A percentile compares a stretch with the other conserved stretches of the same genome.
These are phyloP conservation scores for Plebejus melissa DNA, from an alignment of 2,888 invertebrate species.

Conservation along the genomic window DNA sequence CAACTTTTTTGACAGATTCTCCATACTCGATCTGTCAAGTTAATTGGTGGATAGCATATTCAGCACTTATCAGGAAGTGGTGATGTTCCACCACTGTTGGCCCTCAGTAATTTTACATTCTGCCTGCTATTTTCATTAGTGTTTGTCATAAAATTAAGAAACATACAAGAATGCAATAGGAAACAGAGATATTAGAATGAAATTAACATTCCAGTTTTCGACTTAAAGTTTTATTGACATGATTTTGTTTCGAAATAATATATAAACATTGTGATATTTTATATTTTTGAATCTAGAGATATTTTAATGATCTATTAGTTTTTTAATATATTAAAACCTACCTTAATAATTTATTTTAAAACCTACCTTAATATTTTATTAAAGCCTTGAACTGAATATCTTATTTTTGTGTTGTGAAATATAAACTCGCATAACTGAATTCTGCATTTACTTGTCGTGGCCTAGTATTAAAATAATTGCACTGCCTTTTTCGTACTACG, in stretches of 20 bases:
- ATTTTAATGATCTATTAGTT: background rate
- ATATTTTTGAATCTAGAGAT: background rate
- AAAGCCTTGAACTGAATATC: background rate
- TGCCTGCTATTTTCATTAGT: background rate
- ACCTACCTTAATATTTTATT: background rate
- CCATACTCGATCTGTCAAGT: too few species aligned
- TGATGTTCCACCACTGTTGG: too few species aligned
- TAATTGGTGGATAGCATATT: too few species aligned
- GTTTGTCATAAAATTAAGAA: background rate
- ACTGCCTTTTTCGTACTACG: constrained; percentile 2
- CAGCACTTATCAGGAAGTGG: too few species aligned
- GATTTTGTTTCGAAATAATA: background rate
- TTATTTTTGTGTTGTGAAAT: constrained; percentile 3
- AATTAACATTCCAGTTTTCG: background rate
- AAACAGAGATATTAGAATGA: background rate
- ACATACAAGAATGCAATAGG: background rate
- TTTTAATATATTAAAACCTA: too few species aligned
- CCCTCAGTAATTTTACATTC: background rate
- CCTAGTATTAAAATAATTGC: constrained; percentile 17
- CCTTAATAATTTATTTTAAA: background rate
- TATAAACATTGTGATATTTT: background rate
- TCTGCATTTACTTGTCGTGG: background rate
- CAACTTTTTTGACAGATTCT: too few species aligned
- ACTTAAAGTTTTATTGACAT: background rate
- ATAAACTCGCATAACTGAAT: background rate